Evolutionary conservation across 2,797 vertebrate genomes (phyloP), one percentile per base, ranked within the genome.

Genomic region (Spinus pinus): DNA sequence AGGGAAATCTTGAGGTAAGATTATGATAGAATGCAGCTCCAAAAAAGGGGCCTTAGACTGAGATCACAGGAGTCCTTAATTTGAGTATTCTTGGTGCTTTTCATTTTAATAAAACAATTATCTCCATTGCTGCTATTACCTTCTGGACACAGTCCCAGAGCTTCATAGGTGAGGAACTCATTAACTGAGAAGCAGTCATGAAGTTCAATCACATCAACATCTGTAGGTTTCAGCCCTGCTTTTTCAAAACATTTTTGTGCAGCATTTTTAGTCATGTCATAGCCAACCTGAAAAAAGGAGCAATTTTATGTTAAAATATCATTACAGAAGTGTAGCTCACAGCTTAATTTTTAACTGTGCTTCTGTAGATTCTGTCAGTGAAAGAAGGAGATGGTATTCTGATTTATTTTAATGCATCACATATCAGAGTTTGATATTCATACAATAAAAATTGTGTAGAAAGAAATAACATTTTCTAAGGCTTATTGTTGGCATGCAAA

Each of bases 111-210:
- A 58, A 60, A 94, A 54, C 15, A 46, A 51, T 35, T 3, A 47
- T 66, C 21, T 70, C 69, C 37, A 69, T 3, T 73, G 81, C 58
- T 87, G 33, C 64, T 75, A 82, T 97, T 97, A 99, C 99, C 99
- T 98, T 99, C 98, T 71, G 98, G 97, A 97, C 99, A 99, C 67
- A 99, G 98, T 23, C 99, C 99, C 82, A 99, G 93, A 25, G 99
- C 99, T 97, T 99, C 99, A 0, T 99, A 99, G 7, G 99, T 99
- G 96, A 99, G 97, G 30, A 99, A 98, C 95, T 99, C 99, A 64
- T 99, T 99, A 90, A 96, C 81, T 33, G 99, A 99, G 97, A 99
- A 99, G 95, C 99, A 99, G 95, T 99, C 99, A 5, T 99, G 99
- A 86, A 99, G 98, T 96, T 99, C 99, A 2, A 99, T 98, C 83